These are phyloP conservation scores for Smittia aterrima DNA, from an alignment of 2,888 invertebrate species.

Conservation along the genomic window DNA sequence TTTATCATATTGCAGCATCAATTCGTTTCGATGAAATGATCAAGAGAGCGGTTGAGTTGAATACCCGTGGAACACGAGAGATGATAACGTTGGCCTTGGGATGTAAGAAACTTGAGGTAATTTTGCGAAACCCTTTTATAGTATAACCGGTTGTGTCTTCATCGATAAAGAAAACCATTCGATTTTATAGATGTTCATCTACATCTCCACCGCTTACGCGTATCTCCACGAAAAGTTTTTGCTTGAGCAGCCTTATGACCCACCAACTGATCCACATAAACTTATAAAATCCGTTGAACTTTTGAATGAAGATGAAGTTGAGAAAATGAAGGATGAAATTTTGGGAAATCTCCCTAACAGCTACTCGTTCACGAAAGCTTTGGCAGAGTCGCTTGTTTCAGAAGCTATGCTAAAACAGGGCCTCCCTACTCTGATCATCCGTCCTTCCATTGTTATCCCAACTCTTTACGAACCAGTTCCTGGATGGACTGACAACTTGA, in stretches of 20 bases:
- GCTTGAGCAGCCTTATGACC: conserved; percentile 83
- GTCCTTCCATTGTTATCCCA: conserved; percentile 90
- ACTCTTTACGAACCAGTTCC: conserved; percentile 80
- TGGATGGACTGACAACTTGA: conserved; percentile 92
- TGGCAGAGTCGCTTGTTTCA: conserved; percentile 80
- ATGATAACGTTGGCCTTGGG: conserved; percentile 79
- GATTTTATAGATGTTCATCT: conserved; percentile 62
- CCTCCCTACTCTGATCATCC: conserved; percentile 75
- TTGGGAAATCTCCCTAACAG: conserved; percentile 82
- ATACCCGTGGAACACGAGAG: conserved; percentile 86
- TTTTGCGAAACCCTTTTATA: background rate
- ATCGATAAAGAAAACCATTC: background rate
- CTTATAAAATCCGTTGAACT: conserved; percentile 75
- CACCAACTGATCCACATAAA: conserved; percentile 72
- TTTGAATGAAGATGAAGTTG: conserved; percentile 70
- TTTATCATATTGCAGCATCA: conserved; percentile 81
- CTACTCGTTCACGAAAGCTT: conserved; percentile 90
- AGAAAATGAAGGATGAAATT: conserved; percentile 65
- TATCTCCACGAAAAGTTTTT: conserved; percentile 79
- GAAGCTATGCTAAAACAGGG: conserved; percentile 66
- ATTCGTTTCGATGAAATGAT: conserved; percentile 81
- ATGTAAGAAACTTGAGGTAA: conserved; percentile 71
- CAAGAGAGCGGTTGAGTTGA: conserved; percentile 84
- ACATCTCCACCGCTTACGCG: conserved; percentile 89
- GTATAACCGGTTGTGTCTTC: conserved; percentile 40